A percentile compares a stretch with the other conserved stretches of the same genome.
Conservation (phyloP, 1,140 invertebrate species). For the Drosophila fuyamai region DNA sequence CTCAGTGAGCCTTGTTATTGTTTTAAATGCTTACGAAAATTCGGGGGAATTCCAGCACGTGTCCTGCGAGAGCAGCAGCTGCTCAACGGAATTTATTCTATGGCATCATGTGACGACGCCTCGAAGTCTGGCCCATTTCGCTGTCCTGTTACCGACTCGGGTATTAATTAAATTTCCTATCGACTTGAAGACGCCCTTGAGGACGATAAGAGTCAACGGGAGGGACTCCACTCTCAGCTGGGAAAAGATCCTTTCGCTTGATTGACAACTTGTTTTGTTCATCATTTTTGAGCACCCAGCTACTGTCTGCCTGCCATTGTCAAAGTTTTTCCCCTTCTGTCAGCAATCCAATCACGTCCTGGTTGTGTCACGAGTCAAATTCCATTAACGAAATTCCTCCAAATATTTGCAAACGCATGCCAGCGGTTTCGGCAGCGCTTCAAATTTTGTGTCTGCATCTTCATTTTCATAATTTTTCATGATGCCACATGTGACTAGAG, state of each 20-base stretch:
- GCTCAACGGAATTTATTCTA: slow-evolving; percentile 51
- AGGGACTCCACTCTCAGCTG: not conserved
- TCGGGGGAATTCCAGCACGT: slow-evolving; percentile 54
- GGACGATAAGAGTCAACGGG: slow-evolving; percentile 14
- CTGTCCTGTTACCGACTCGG: slow-evolving; percentile 10
- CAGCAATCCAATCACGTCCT: slow-evolving; percentile 55
- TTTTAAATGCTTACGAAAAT: slow-evolving; percentile 62
- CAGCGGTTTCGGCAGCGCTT: slow-evolving; percentile 23
- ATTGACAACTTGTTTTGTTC: slow-evolving; percentile 62
- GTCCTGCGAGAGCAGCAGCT: slow-evolving; percentile 50
- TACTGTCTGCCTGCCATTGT: slow-evolving; percentile 58
- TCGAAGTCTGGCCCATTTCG: slow-evolving; percentile 1
- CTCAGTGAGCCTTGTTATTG: slow-evolving; percentile 50
- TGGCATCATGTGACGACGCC: slow-evolving; percentile 55
- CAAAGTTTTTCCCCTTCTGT: slow-evolving; percentile 30
- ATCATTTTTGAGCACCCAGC: slow-evolving; percentile 32
- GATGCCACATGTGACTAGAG: slow-evolving; percentile 56
- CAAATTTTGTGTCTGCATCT: slow-evolving; percentile 40
- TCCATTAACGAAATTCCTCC: slow-evolving; percentile 56
- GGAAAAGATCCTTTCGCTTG: slow-evolving; percentile 33
- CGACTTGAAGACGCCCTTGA: slow-evolving; percentile 67
- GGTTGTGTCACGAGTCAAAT: slow-evolving; percentile 42
- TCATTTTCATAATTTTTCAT: slow-evolving; percentile 73
- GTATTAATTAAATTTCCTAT: slow-evolving; percentile 65
- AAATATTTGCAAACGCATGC: slow-evolving; percentile 60